Percentiles rank a stretch among this genome's conserved stretches.
Evolutionary conservation across 2,888 invertebrate genomes (phyloP).

Genomic region (Monoplex corrugatus): DNA sequence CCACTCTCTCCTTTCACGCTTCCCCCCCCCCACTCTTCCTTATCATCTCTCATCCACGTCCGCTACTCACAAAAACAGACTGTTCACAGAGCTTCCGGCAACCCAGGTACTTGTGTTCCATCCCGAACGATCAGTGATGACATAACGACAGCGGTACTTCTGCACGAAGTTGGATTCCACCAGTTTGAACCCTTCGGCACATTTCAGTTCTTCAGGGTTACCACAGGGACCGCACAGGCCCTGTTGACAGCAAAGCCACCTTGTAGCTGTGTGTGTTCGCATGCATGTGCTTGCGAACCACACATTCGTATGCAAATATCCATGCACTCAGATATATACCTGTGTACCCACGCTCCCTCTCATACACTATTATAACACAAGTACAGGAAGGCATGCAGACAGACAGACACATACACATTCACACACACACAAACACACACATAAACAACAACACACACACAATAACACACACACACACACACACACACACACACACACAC

Average conservation of each 20-base stretch:
- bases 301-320: too few species aligned
- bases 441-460: slow-evolving; percentile 13
- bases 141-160: slow-evolving; percentile 34
- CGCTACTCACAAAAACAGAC: background rate
- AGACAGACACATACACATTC: background rate
- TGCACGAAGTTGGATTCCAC: slow-evolving; percentile 18
- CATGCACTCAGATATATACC: too few species aligned
- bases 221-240: slow-evolving; percentile 57
- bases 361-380: background rate
- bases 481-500: background rate
- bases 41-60: too few species aligned
- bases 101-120: slow-evolving; percentile 55
- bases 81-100: slow-evolving; percentile 63
- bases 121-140: slow-evolving; percentile 10
- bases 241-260: slow-evolving; percentile 49
- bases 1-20: too few species aligned
- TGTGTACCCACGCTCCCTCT: too few species aligned
- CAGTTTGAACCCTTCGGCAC: slow-evolving; percentile 49
- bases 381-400: too few species aligned
- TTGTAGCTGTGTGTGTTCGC: too few species aligned
- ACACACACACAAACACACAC: slow-evolving; percentile 3
- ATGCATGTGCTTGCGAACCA: too few species aligned
- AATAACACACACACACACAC: background rate
- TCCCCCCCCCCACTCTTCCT: too few species aligned
- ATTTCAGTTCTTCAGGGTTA: slow-evolving; percentile 37